phyloP scores from a whole-genome alignment of 1,140 invertebrate genomes.

The Drosophila parvula region DNA sequence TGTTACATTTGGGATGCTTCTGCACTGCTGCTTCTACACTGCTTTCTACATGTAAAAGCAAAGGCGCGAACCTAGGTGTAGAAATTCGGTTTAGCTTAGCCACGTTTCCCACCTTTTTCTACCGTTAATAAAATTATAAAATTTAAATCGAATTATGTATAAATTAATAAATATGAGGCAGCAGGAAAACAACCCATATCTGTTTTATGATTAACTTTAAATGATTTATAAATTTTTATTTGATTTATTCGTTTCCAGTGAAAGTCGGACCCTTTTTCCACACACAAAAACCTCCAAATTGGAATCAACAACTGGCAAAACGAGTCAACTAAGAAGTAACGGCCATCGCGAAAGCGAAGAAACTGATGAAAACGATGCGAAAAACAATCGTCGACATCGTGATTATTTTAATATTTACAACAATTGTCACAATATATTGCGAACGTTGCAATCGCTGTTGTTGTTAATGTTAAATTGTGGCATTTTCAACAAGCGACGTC shows the following conservation, averaged over 20 bases:
- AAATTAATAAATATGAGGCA: no score
- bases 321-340: slow-evolving; percentile 3
- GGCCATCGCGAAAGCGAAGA: slow-evolving; percentile 10
- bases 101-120: no score
- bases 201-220: no score
- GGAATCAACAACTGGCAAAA: slow-evolving; percentile 10
- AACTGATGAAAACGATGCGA: slow-evolving; percentile 15
- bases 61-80: neutral
- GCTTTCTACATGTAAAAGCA: slow-evolving; percentile 1
- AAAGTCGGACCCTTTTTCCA: neutral
- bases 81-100: neutral
- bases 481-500: slow-evolving; percentile 41
- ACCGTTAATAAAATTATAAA: no score
- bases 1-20: no score
- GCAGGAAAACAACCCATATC: no score
- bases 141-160: no score
- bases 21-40: no score
- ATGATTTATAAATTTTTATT: neutral
- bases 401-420: slow-evolving; percentile 38
- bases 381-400: slow-evolving; percentile 30
- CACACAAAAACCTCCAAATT: slow-evolving; percentile 10
- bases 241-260: neutral
- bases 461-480: slow-evolving; percentile 52
- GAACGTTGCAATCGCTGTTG: slow-evolving; percentile 44
- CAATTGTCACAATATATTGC: slow-evolving; percentile 52